Percentiles rank a stretch among this genome's conserved stretches.
phyloP scores from a whole-genome alignment of 2,888 invertebrate genomes.

The Cartodere bifasciata region DNA sequence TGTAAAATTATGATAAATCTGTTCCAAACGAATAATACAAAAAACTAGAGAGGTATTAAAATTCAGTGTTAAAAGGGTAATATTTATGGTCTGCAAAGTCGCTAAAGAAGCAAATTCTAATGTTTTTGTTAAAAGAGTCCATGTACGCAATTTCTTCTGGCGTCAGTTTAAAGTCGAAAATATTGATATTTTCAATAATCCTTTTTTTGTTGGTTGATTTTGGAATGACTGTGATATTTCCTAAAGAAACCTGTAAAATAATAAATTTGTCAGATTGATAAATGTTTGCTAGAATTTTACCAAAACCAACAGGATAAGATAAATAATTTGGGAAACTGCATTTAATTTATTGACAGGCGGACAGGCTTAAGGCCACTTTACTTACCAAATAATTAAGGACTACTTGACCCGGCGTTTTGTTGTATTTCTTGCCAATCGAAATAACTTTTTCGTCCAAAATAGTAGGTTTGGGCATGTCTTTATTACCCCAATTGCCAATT shows the following conservation, averaged over 20 bases:
- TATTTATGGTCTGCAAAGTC: constrained; percentile 28
- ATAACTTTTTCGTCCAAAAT: constrained; percentile 41
- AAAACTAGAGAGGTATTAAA: too few relatives aligned
- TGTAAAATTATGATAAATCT: too few relatives aligned
- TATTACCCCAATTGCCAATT: constrained; percentile 34
- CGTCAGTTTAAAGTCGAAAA: constrained; percentile 62
- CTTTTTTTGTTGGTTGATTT: constrained; percentile 66
- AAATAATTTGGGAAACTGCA: too few relatives aligned
- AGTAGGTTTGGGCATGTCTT: constrained; percentile 39
- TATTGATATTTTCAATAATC: constrained; percentile 56
- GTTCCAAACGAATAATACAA: too few relatives aligned
- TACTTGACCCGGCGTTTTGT: constrained; percentile 51
- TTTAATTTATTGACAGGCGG: too few relatives aligned
- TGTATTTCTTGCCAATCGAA: constrained; percentile 45
- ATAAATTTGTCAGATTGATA: too few relatives aligned
- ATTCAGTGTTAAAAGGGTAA: constrained; percentile 30
- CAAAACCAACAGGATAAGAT: too few relatives aligned
- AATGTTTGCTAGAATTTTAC: too few relatives aligned
- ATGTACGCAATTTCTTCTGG: constrained; percentile 54
- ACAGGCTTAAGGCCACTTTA: too few relatives aligned
- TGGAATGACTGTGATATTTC: constrained; percentile 51
- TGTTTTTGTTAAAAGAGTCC: constrained; percentile 56
- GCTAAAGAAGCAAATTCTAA: constrained; percentile 37
- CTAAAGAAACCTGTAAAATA: constrained; percentile 24
- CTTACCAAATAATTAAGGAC: constrained; percentile 50